A percentile compares a stretch with the other conserved stretches of the same genome.
Conservation (phyloP, 2,113 vertebrate genomes). For the Phocoena sinus region DNA sequence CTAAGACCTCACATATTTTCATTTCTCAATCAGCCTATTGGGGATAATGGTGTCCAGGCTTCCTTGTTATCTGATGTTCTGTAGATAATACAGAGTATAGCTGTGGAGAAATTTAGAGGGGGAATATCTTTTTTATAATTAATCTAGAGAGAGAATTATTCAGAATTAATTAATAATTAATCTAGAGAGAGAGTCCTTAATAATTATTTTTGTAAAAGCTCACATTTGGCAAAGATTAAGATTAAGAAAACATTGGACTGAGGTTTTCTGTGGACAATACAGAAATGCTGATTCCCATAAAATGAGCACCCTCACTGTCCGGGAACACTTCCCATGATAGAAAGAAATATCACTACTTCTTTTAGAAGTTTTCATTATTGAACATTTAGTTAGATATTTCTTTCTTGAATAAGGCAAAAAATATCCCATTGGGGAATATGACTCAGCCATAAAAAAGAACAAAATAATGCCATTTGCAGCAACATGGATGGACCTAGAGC, state of each 20-base stretch:
- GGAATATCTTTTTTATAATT: conserved; percentile 29
- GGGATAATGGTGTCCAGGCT: background rate
- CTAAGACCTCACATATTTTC: background rate
- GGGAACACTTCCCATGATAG: background rate
- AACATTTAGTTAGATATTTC: background rate
- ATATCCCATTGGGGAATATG: background rate
- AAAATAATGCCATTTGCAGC: background rate
- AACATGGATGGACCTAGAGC: too few species aligned
- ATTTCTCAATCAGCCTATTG: background rate
- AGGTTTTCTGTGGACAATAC: background rate
- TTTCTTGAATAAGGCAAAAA: background rate
- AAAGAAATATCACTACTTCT: background rate
- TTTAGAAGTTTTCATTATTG: background rate
- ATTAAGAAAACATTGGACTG: background rate
- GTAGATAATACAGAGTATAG: background rate
- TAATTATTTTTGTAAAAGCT: conserved; percentile 45
- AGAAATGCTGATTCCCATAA: background rate
- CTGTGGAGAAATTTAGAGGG: background rate
- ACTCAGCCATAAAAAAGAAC: background rate
- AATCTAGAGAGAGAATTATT: background rate
- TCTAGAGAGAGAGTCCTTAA: background rate
- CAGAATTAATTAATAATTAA: conserved; percentile 41
- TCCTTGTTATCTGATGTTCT: background rate
- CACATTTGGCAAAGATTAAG: conserved; percentile 30
- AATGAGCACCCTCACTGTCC: background rate